These are phyloP conservation scores for Chrysoperla carnea DNA, from an alignment of 1,140 invertebrate species.

Conservation along the genomic window DNA sequence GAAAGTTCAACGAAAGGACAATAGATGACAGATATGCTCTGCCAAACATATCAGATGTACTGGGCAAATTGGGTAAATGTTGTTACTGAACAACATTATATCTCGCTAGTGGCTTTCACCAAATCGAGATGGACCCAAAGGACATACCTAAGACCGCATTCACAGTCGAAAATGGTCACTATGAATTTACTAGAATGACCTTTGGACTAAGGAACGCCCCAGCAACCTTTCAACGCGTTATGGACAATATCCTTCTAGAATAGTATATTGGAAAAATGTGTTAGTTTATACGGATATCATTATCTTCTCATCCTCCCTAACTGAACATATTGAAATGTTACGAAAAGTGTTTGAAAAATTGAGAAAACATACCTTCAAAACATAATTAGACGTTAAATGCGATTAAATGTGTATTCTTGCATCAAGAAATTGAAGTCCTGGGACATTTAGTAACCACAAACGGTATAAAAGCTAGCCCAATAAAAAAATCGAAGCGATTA, in stretches of 20 bases:
- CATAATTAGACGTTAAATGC: slow-evolving; percentile 12
- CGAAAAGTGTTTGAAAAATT: slow-evolving; percentile 12
- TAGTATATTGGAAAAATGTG: slow-evolving; percentile 21
- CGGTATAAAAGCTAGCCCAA: slow-evolving; percentile 20
- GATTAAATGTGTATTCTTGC: slow-evolving; percentile 16
- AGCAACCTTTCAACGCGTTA: slow-evolving; percentile 2
- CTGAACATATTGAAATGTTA: too few relatives aligned
- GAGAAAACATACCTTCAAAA: slow-evolving; percentile 11
- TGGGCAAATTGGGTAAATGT: slow-evolving; percentile 20
- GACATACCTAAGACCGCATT: slow-evolving; percentile 13
- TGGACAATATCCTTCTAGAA: slow-evolving; percentile 13
- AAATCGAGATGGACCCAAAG: slow-evolving; percentile 10
- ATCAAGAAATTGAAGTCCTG: slow-evolving; percentile 14
- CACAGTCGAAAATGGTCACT: slow-evolving; percentile 6
- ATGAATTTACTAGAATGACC: slow-evolving; percentile 22
- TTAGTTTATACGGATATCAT: slow-evolving; percentile 21
- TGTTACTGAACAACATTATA: slow-evolving; percentile 27
- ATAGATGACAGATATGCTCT: slow-evolving; percentile 28
- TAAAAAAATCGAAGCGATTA: slow-evolving; percentile 13
- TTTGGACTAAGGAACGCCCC: slow-evolving; percentile 24
- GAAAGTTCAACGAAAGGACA: slow-evolving; percentile 21
- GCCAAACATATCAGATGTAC: slow-evolving; percentile 25
- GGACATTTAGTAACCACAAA: slow-evolving; percentile 19
- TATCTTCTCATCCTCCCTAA: slow-evolving; percentile 9
- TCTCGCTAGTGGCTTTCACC: slow-evolving; percentile 21